These are phyloP conservation scores for Aproaerema taeniolella DNA, from an alignment of 2,888 invertebrate species.

Conservation along the genomic window DNA sequence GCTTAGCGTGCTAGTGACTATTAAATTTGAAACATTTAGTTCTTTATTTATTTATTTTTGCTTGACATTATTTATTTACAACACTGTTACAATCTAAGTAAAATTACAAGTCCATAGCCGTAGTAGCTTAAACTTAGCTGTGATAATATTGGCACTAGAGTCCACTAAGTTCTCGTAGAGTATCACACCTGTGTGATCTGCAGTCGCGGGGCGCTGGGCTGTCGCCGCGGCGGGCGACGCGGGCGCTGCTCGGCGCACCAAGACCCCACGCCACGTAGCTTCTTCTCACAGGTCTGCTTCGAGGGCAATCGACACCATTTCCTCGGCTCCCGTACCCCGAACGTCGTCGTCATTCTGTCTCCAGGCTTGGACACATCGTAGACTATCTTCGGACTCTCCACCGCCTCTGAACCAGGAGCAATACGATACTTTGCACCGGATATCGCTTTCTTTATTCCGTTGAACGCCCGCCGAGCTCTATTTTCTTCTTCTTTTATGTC, in stretches of 20 bases:
- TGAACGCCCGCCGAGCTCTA: conserved; percentile 45
- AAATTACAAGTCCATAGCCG: too few species aligned
- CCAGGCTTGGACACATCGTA: conserved; percentile 64
- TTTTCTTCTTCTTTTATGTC: conserved; percentile 47
- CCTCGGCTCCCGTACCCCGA: conserved; percentile 50
- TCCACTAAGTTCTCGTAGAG: background rate
- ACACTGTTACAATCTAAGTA: background rate
- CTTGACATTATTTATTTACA: conserved; percentile 3
- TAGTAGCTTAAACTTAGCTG: conserved; percentile 8
- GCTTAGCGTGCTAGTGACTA: conserved; percentile 18
- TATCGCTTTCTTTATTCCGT: conserved; percentile 55
- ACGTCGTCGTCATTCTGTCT: conserved; percentile 62
- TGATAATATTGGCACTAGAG: conserved; percentile 4
- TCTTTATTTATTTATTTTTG: background rate
- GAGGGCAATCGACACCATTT: conserved; percentile 54
- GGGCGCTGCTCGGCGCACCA: conserved; percentile 49
- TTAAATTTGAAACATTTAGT: conserved; percentile 4
- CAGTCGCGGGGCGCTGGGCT: conserved; percentile 48
- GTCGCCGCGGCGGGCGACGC: conserved; percentile 46
- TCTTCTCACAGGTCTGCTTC: conserved; percentile 40
- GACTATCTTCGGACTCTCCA: conserved; percentile 66
- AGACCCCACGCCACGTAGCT: conserved; percentile 41
- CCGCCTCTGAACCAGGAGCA: conserved; percentile 46
- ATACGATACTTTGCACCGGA: conserved; percentile 59
- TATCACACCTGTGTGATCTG: conserved; percentile 73